phyloP scores from a whole-genome alignment of 2,888 invertebrate species.

The Ochropleura leucogaster region DNA sequence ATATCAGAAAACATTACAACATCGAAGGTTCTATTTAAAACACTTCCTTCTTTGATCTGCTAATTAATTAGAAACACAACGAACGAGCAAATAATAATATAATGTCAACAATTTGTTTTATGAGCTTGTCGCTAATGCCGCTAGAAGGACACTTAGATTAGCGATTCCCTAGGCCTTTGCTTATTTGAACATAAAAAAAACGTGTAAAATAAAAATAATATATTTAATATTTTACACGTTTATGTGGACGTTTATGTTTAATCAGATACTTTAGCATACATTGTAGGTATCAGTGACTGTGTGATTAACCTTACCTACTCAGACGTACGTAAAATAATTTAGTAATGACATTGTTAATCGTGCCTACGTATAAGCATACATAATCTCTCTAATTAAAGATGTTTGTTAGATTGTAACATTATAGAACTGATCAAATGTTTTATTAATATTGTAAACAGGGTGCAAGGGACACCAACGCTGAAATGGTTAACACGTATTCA shows the following conservation, averaged over 20 bases:
- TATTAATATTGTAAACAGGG: background rate
- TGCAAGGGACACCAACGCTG: too few species aligned
- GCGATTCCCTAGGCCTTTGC: conserved; percentile 32
- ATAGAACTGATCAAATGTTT: background rate
- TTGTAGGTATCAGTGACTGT: conserved; percentile 19
- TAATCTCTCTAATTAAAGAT: conserved; percentile 16
- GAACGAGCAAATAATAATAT: conserved; percentile 39
- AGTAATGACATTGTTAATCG: conserved; percentile 13
- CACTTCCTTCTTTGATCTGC: conserved; percentile 34
- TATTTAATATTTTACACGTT: background rate
- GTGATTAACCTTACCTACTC: conserved; percentile 25
- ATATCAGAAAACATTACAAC: too few species aligned
- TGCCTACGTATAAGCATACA: conserved; percentile 1
- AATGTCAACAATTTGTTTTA: conserved; percentile 51
- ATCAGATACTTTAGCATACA: conserved; percentile 11
- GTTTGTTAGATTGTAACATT: conserved; percentile 4
- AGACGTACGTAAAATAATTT: conserved; percentile 22
- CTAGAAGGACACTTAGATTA: conserved; percentile 57
- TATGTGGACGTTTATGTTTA: background rate
- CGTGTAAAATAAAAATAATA: conserved; percentile 32
- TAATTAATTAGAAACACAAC: conserved; percentile 50
- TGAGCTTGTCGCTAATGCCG: conserved; percentile 37
- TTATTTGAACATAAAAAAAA: conserved; percentile 41
- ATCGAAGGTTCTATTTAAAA: background rate
- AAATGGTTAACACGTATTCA: too few species aligned